Conservation (phyloP, 2,797 vertebrate species). For the Novumbra hubbsi region DNA sequence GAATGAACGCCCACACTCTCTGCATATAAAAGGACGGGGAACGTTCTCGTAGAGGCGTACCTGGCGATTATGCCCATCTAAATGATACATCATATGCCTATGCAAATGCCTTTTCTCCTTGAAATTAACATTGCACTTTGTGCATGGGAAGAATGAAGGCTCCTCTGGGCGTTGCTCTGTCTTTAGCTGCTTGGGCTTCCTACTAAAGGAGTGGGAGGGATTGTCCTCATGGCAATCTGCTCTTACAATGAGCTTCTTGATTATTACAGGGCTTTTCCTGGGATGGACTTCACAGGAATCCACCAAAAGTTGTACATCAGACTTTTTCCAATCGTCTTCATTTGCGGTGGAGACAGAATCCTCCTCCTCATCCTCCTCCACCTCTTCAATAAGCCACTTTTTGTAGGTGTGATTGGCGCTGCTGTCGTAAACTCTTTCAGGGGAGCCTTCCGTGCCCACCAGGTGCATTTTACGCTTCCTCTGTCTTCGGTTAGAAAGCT, state of each 20-base stretch:
- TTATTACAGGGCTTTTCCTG: conserved; percentile 71
- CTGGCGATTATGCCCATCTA: conserved; percentile 93
- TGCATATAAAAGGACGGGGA: conserved; percentile 88
- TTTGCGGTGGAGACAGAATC: conserved; percentile 19
- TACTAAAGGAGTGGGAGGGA: conserved; percentile 77
- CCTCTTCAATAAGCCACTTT: conserved; percentile 70
- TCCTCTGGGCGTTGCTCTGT: conserved; percentile 78
- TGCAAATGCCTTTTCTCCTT: conserved; percentile 91
- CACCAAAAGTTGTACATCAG: conserved; percentile 77
- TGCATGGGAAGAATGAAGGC: conserved; percentile 87
- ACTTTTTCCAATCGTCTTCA: conserved; percentile 55
- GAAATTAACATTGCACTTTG: conserved; percentile 93
- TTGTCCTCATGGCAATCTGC: conserved; percentile 78
- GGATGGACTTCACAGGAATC: conserved; percentile 72
- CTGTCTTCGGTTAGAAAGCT: conserved; percentile 69
- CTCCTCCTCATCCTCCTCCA: conserved; percentile 59
- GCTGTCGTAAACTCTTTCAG: conserved; percentile 79
- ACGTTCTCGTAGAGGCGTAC: conserved; percentile 81
- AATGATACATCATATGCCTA: conserved; percentile 97
- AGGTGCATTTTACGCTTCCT: conserved; percentile 82
- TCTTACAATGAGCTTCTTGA: conserved; percentile 80
- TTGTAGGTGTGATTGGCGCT: conserved; percentile 69
- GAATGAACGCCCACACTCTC: conserved; percentile 92
- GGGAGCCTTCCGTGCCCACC: conserved; percentile 77
- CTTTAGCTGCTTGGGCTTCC: conserved; percentile 82